These are phyloP conservation scores for Holothuria scabra DNA, from an alignment of 53 echinoderm and acorn worm genomes.

Conservation along the genomic window DNA sequence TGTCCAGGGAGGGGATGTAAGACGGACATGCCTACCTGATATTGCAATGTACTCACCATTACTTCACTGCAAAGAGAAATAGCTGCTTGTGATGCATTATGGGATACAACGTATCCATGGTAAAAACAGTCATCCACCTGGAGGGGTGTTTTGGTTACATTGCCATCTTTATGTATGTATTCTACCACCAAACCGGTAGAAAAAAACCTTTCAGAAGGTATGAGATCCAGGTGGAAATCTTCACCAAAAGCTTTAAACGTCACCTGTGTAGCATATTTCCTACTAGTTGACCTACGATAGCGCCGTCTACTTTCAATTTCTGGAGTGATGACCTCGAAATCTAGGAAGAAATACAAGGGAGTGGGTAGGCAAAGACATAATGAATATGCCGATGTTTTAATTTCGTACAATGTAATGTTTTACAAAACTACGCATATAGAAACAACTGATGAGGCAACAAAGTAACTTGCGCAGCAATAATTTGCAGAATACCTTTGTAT, in stretches of 20 bases:
- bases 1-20: too few species aligned
- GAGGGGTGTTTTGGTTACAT: constrained; percentile 6
- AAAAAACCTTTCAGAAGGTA: not conserved
- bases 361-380: too few species aligned
- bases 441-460: too few species aligned
- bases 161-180: not conserved
- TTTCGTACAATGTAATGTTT: too few species aligned
- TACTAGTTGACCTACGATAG: not conserved
- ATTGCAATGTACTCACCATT: not conserved
- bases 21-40: too few species aligned
- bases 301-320: not conserved
- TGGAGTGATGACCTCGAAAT: not conserved
- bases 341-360: not conserved
- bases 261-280: not conserved
- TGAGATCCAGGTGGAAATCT: constrained; percentile 13
- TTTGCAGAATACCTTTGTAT: too few species aligned
- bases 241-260: constrained; percentile 23
- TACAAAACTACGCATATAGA: too few species aligned
- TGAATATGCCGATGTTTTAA: too few species aligned
- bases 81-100: constrained; percentile 10
- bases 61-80: constrained; percentile 11
- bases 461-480: too few species aligned
- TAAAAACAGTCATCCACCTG: constrained; percentile 27
- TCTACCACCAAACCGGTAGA: constrained; percentile 2
- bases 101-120: constrained; percentile 11